Evolutionary conservation across 2,888 invertebrate species (phyloP), one percentile per base, ranked within the genome.

Genomic region (Cryptosula pallasiana): DNA sequence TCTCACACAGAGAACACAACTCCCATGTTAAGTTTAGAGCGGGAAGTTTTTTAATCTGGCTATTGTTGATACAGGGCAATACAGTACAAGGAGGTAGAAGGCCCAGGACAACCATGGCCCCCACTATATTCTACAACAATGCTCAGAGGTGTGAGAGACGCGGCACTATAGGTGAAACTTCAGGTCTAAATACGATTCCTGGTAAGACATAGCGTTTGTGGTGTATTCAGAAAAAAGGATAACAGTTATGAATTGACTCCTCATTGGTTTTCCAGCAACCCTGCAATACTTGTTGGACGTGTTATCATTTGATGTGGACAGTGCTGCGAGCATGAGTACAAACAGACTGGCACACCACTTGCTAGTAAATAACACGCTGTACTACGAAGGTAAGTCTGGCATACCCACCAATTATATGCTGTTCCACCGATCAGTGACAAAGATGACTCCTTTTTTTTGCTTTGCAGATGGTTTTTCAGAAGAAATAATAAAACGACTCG

Each of bases 61-160:
- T n/a, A n/a, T n/a, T 45, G 45, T 20, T 45, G 45, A 13, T 73
- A 9, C 55, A 73, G 75, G 35, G 57, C 35, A 74, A 75, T 45
- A 71, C n/a, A 13, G 58, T 73, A 23, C 63, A 77, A 16, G 77
- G 78, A 1, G 75, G 74, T 0, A 79, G 80, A 73, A 76, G 82
- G 0, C 82, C 82, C 1, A 75, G 77, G 72, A 80, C 81, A 27
- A 75, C 77, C 55, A 79, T 83, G 78, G 72, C 77, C 1, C 83
- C 83, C 0, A 77, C 79, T 0, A 75, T 83, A 3, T 75, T 81
- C 23, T 80, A 79, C 74, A 77, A 79, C 74, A 73, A 75, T 25
- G 75, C 77, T n/a, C 76, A 77, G 54, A 79, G 80, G 5, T 84
- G 84, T 78, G 78, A 77, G 20, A 75, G 77, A 1, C 75, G 83